Base-by-base conservation (phyloP, 2,113 vertebrate genomes). In the Etheostoma spectabile region DNA sequence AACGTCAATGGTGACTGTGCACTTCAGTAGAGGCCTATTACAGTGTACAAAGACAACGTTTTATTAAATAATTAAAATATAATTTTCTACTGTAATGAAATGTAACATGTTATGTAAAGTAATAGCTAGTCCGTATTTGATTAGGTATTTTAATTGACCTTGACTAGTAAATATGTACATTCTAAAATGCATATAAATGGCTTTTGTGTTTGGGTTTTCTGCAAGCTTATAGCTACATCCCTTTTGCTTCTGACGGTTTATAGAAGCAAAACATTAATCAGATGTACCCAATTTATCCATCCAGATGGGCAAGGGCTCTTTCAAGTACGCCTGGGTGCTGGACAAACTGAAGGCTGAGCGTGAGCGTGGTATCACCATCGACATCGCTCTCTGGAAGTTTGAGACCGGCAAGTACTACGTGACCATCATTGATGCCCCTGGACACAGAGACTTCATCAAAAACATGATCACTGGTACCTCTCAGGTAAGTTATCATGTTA, bases 301-400 rank as follows among this genome's bases (percentile, higher is more conserved):
- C 55, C 21, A 95, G 95, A 96, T 96, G 96, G 96, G 95, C n/a
- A 97, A 96, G 79, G 96, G 96, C 68, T 96, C 96, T 83, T 96
- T 97, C 94, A 96, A 96, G 81, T 95, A 97, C 0, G 95, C 95
- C 88, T 96, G 95, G 96, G 95, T 96, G 81, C 80, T 96, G 84
- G 96, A 96, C 93, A 97, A 96, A 80, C 95, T 96, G 91, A 96
- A 96, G 94, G 95, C 94, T 0, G 96, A 96, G 91, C 91, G 93
- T 84, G 96, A 96, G 91, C 94, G 94, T 80, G 95, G 95, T 82
- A 96, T 97, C 92, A 96, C 96, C 90, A 96, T 96, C 1, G 93
- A 96, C 79, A 96, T 97, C 11, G 95, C 96, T 77, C 94, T 96
- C 49, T 96, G 96, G 96, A 96, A 96, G 86, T 96, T 97, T 15